Conservation (phyloP, 2,888 invertebrate genomes). For the Drosophila tanythrix region DNA sequence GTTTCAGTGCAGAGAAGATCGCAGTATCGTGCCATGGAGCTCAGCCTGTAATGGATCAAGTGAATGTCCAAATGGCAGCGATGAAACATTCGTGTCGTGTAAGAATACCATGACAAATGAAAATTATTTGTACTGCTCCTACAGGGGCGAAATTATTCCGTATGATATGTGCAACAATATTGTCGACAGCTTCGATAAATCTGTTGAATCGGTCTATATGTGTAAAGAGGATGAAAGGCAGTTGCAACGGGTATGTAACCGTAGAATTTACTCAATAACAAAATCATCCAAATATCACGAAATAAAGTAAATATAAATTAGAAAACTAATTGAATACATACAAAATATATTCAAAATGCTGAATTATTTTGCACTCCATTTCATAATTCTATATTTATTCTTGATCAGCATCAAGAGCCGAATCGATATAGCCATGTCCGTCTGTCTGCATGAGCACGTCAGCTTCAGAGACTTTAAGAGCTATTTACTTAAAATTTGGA, state of each 20-base stretch:
- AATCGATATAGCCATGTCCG: too few species aligned
- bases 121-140: constrained; percentile 6
- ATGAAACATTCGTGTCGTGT: constrained; percentile 30
- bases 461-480: neutral
- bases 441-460: neutral
- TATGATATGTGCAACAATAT: neutral
- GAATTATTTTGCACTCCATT: neutral
- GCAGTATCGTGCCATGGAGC: fast-evolving
- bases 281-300: neutral
- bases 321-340: neutral
- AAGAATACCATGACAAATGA: neutral
- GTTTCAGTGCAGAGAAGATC: neutral
- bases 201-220: constrained; percentile 19
- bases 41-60: neutral
- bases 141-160: fast-evolving
- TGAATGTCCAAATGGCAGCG: constrained; percentile 35
- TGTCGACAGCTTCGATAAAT: constrained; percentile 33
- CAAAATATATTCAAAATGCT: neutral
- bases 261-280: neutral
- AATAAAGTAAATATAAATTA: neutral
- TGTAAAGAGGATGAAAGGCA: neutral
- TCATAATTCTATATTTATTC: neutral
- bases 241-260: constrained; percentile 1
- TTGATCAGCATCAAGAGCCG: too few species aligned
- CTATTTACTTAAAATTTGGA: too few species aligned